Evolutionary conservation across 2,888 invertebrate genomes (phyloP), one percentile per base, ranked within the genome.

Genomic region (Erebia epiphron): DNA sequence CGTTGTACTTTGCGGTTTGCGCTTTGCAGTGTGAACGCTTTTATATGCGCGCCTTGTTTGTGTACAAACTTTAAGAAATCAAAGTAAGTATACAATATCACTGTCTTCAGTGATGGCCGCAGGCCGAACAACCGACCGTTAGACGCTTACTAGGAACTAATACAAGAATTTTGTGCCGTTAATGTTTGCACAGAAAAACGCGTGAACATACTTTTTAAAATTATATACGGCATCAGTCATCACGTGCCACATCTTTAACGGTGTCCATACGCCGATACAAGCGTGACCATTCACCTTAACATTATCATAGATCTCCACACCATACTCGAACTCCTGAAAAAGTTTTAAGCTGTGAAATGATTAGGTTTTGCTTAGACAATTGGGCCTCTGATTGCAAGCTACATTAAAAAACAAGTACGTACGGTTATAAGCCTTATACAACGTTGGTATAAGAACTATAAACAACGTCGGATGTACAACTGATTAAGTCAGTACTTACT

Each of bases 141-240:
- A 75, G 64, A 62, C 57, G 54, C 68, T 70, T 74, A n/a, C n/a
- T n/a, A 74, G 67, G 70, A 73, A 73, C 68, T 65, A 63, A 72
- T 64, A 68, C 67, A 73, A 70, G 71, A 72, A 73, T 73, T 68
- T 73, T 62, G 69, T 73, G 69, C 72, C 73, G 75, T 75, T 73
- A 73, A 58, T 49, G 56, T 70, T 41, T 64, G 46, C 52, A 69
- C 60, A 67, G 74, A 73, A 70, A 69, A 68, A 73, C 71, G 18
- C 35, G 66, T 50, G 54, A 58, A 54, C 61, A 54, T 26, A 56
- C 54, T 56, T 56, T 35, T 66, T 50, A 18, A 56, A 61, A 71
- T 35, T 52, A 50, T 35, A 64, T 68, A 57, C 57, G 57, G 50
- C 35, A 63, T 57, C 35, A 7, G 35, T 35, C 35, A 35, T 63